These are phyloP conservation scores for Lates calcarifer DNA, from an alignment of 2,113 vertebrate species.

Conservation along the genomic window DNA sequence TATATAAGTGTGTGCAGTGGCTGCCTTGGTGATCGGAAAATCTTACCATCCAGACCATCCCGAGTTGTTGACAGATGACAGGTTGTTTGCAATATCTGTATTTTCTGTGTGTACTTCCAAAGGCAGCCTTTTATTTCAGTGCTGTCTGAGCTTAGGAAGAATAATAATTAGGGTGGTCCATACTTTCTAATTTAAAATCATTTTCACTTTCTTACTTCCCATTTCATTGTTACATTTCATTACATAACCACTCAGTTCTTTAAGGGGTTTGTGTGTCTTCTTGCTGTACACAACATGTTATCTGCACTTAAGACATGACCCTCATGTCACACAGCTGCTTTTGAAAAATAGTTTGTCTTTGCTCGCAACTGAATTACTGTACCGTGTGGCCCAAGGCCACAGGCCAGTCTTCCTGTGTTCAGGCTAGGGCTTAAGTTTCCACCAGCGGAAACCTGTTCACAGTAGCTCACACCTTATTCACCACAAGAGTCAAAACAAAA, in stretches of 20 bases:
- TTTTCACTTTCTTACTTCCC: too few species aligned
- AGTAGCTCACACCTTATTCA: background rate
- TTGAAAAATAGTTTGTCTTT: background rate
- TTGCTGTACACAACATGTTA: too few species aligned
- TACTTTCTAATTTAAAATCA: too few species aligned
- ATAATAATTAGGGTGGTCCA: background rate
- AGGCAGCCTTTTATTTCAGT: too few species aligned
- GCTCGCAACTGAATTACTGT: background rate
- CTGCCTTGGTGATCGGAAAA: background rate
- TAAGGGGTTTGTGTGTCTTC: too few species aligned
- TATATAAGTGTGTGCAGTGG: background rate
- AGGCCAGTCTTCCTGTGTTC: constrained; percentile 35
- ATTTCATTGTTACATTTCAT: too few species aligned
- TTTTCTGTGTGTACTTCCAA: too few species aligned
- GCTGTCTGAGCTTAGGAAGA: background rate
- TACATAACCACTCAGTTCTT: background rate
- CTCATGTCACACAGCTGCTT: background rate
- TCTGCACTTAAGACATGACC: too few species aligned
- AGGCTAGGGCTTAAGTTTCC: constrained; percentile 42
- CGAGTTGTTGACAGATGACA: too few species aligned
- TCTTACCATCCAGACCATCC: too few species aligned
- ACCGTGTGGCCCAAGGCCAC: constrained; percentile 9
- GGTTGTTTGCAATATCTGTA: too few species aligned
- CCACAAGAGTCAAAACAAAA: constrained; percentile 19
- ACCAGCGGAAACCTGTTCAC: constrained; percentile 35